phyloP scores from a whole-genome alignment of 92 coral and sea anemone species.

The Parazoanthus darwini region DNA sequence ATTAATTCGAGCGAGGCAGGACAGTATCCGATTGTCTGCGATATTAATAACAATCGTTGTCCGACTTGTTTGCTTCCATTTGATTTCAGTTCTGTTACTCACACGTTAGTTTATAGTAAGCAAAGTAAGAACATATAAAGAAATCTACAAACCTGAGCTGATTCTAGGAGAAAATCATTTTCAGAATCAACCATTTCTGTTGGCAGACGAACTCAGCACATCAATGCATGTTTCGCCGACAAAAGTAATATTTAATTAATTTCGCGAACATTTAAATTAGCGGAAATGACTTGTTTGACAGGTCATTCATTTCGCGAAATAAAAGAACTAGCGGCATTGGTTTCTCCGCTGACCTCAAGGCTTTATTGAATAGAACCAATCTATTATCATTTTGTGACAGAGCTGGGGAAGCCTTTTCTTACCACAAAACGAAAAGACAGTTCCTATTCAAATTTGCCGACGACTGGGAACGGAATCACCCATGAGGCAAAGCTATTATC shows the following conservation, averaged over 20 bases:
- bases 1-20: slow-evolving; percentile 11
- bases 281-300: slow-evolving; percentile 26
- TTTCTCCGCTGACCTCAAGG: background rate
- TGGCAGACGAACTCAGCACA: background rate
- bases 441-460: too few relatives aligned
- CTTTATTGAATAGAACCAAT: background rate
- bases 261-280: slow-evolving; percentile 37
- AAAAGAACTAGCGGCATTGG: background rate
- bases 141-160: background rate
- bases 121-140: background rate
- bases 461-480: too few relatives aligned
- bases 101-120: background rate
- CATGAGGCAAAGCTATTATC: too few relatives aligned
- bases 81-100: background rate
- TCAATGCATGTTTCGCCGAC: background rate
- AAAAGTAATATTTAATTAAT: slow-evolving; percentile 40
- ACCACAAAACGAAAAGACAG: too few relatives aligned
- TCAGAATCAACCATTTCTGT: slow-evolving; percentile 17
- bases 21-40: background rate
- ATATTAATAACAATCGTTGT: background rate
- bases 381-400: background rate
- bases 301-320: slow-evolving; percentile 4
- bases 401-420: background rate
- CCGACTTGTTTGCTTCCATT: background rate
- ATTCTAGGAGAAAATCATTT: background rate